These are phyloP conservation scores for Aegypius monachus DNA, from an alignment of 2,113 vertebrate species.

Conservation along the genomic window DNA sequence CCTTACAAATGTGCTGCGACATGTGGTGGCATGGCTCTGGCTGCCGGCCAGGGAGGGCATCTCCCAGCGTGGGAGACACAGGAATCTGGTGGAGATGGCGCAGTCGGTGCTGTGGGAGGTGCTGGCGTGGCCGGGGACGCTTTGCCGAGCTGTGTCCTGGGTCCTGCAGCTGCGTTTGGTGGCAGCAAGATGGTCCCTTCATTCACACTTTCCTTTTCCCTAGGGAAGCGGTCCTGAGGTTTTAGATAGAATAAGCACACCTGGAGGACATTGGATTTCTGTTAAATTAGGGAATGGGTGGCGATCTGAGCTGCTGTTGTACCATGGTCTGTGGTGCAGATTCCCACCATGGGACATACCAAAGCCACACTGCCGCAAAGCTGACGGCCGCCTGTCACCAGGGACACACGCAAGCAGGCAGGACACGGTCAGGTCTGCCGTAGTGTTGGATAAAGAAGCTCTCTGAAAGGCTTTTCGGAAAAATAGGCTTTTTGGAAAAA, in stretches of 20 bases:
- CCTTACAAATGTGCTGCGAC: not conserved
- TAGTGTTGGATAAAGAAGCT: not conserved
- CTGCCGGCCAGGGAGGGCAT: not conserved
- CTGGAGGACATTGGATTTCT: not conserved
- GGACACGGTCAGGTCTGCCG: rapidly evolving
- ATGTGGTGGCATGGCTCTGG: not conserved
- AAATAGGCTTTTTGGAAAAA: not conserved
- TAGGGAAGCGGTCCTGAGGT: not conserved
- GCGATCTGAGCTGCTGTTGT: not conserved
- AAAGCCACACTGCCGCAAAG: not conserved
- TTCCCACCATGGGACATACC: rapidly evolving
- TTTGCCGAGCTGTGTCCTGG: not conserved
- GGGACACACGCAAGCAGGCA: not conserved
- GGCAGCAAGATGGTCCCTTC: not conserved
- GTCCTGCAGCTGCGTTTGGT: not conserved
- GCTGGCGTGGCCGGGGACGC: not conserved
- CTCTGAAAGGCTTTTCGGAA: not conserved
- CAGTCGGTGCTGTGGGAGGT: rapidly evolving
- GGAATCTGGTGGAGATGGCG: not conserved
- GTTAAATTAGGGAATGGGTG: not conserved
- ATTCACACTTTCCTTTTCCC: not conserved
- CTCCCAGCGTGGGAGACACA: not conserved
- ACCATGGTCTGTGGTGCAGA: not conserved
- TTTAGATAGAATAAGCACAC: not conserved
- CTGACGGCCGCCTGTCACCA: not conserved